Evolutionary conservation across 2,888 invertebrate species (phyloP).

Genomic region (Drepana falcataria): DNA sequence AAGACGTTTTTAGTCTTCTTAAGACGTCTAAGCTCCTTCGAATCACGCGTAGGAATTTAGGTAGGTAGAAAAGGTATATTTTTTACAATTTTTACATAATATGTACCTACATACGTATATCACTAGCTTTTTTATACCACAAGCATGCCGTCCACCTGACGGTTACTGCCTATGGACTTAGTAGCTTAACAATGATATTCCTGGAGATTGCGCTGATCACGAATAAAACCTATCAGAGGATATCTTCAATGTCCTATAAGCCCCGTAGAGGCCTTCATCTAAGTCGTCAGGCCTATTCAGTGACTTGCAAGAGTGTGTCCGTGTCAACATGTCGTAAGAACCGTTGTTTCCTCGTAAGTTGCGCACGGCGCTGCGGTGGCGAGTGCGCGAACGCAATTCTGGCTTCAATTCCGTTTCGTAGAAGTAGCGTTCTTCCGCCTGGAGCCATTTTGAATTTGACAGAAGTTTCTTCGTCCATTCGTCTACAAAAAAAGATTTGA

Average conservation of each 20-base stretch:
- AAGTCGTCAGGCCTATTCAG: conserved; percentile 52
- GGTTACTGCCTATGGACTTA: no score
- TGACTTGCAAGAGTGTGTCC: conserved; percentile 62
- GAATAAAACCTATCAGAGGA: conserved; percentile 40
- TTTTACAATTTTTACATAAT: no score
- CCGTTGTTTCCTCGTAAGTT: conserved; percentile 42
- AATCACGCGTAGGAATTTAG: no score
- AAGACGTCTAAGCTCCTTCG: no score
- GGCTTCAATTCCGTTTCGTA: conserved; percentile 66
- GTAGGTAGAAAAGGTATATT: no score
- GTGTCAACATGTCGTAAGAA: conserved; percentile 61
- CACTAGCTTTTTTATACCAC: no score
- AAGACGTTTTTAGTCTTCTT: no score
- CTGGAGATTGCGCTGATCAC: no score
- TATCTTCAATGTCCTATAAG: conserved; percentile 60
- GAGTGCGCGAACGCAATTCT: conserved; percentile 33
- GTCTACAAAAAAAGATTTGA: conserved; percentile 63
- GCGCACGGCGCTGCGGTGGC: conserved; percentile 50
- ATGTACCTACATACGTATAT: no score
- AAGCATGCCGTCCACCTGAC: no score
- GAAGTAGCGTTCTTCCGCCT: conserved; percentile 78
- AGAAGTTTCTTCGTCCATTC: conserved; percentile 85
- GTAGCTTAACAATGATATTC: no score
- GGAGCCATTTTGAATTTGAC: conserved; percentile 84
- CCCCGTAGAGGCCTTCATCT: conserved; percentile 59